These are phyloP conservation scores for Lithophane leautieri DNA, from an alignment of 2,888 invertebrate species.

Conservation along the genomic window DNA sequence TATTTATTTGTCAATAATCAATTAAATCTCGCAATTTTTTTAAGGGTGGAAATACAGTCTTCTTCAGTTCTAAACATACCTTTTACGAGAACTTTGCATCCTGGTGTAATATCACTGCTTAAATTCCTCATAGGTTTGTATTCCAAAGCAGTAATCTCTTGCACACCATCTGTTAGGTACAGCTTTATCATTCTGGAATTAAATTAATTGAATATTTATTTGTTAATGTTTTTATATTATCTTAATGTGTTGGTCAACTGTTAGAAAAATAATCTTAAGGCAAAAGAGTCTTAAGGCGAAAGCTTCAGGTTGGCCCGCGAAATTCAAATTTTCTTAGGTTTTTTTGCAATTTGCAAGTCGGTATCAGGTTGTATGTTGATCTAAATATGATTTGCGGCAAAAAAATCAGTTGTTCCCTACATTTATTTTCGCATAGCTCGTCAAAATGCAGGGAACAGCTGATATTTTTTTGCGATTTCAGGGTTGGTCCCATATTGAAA, in stretches of 20 bases:
- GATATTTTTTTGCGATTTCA: too few species aligned
- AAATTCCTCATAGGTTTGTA: slow-evolving; percentile 91
- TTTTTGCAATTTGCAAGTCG: too few species aligned
- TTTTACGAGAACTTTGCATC: slow-evolving; percentile 92
- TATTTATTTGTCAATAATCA: neutral
- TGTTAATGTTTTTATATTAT: neutral
- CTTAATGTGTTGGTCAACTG: neutral
- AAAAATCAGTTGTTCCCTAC: too few species aligned
- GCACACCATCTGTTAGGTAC: slow-evolving; percentile 93
- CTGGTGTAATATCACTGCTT: slow-evolving; percentile 90
- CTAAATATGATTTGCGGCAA: too few species aligned
- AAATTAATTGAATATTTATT: slow-evolving; percentile 13
- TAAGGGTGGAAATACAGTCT: too few species aligned
- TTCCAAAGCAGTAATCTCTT: slow-evolving; percentile 93
- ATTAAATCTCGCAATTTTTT: neutral
- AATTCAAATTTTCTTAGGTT: too few species aligned
- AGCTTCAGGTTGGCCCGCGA: too few species aligned
- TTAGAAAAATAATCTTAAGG: neutral
- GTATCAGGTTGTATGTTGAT: too few species aligned
- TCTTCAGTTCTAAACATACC: slow-evolving; percentile 74
- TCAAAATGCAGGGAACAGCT: too few species aligned
- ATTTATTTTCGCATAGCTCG: too few species aligned
- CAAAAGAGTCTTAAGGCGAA: too few species aligned
- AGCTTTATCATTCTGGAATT: slow-evolving; percentile 92
- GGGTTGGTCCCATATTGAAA: too few species aligned